These are phyloP conservation scores for Trachymyrmex cornetzi DNA, from an alignment of 1,140 invertebrate species.

Conservation along the genomic window DNA sequence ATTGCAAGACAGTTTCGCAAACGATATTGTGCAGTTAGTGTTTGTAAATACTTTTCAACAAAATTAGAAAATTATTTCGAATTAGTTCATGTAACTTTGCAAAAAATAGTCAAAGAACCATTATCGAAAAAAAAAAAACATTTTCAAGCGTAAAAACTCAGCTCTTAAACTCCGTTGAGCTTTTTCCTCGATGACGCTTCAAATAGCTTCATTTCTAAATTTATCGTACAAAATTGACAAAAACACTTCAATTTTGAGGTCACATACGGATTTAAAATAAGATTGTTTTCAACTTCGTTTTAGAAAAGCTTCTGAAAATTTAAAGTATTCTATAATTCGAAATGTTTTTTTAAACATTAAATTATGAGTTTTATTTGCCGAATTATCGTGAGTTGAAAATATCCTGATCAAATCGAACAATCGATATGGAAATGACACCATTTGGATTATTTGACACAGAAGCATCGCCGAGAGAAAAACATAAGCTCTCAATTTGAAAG, in stretches of 20 bases:
- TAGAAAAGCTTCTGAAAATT: background rate
- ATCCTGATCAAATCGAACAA: background rate
- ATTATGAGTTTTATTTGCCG: background rate
- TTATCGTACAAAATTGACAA: background rate
- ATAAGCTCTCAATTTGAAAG: background rate
- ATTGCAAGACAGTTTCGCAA: background rate
- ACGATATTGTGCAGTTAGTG: background rate
- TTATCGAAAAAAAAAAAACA: slow-evolving; percentile 9
- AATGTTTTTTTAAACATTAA: background rate
- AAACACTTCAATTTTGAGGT: background rate
- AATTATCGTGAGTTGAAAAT: background rate
- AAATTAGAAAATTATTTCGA: background rate
- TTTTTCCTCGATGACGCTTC: background rate
- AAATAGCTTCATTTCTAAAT: background rate
- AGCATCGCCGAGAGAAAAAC: background rate
- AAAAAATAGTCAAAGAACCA: background rate
- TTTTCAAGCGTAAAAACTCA: background rate
- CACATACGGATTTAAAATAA: background rate
- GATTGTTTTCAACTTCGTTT: background rate
- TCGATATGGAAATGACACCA: background rate
- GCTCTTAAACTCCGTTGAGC: background rate
- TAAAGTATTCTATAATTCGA: background rate
- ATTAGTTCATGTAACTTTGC: background rate
- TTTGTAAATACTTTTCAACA: background rate
- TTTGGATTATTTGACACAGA: background rate